Percentiles rank a stretch among this genome's conserved stretches.
Conservation (phyloP, 92 coral and sea anemone species). For the Porites cylindrica region DNA sequence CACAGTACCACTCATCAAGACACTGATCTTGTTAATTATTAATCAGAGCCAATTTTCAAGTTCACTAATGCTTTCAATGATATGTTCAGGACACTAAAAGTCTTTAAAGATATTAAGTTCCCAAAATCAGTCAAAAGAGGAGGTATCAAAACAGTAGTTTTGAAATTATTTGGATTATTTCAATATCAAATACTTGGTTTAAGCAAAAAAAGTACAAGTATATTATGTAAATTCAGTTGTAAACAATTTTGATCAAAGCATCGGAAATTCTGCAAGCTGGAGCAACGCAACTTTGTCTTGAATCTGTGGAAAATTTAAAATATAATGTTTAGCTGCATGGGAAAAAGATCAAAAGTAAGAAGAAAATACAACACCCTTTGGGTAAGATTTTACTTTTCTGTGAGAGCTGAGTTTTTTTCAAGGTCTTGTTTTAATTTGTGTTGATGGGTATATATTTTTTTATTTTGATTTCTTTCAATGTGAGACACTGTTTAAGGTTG, state of each 20-base stretch:
- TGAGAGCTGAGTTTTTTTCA: neutral
- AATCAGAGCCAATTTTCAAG: neutral
- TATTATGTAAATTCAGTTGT: too few species aligned
- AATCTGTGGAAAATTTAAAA: neutral
- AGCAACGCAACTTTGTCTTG: too few species aligned
- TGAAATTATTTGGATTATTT: neutral
- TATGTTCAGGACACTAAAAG: neutral
- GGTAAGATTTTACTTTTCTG: constrained; percentile 36
- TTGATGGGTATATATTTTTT: neutral
- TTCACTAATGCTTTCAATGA: neutral
- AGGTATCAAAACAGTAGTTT: neutral
- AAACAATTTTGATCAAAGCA: too few species aligned
- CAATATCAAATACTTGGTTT: too few species aligned
- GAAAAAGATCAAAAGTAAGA: constrained; percentile 66
- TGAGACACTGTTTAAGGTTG: too few species aligned
- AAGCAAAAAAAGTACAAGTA: too few species aligned
- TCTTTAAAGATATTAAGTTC: neutral
- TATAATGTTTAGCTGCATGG: constrained; percentile 58
- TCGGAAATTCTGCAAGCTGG: too few species aligned
- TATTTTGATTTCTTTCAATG: too few species aligned
- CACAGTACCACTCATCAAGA: neutral
- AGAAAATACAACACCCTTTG: constrained; percentile 53
- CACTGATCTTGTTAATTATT: constrained; percentile 30
- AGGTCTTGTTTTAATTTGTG: neutral
- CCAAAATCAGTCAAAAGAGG: neutral